Percentiles rank a stretch among this genome's conserved stretches.
phyloP scores from a whole-genome alignment of 2,888 invertebrate species.

The Nomada hirtipes region DNA sequence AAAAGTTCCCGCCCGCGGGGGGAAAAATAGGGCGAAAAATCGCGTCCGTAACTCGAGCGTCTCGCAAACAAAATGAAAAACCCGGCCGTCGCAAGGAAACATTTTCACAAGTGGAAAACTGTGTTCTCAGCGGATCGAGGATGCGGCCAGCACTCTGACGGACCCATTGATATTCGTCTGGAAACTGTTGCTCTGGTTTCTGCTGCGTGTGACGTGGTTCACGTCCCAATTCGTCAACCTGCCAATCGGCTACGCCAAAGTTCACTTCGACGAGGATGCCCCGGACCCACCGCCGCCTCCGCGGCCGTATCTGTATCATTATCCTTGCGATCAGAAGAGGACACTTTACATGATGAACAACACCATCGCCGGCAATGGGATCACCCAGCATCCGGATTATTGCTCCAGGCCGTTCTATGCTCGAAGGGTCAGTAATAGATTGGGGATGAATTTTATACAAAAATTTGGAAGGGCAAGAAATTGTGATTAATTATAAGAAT shows the following conservation, averaged over 20 bases:
- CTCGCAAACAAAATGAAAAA: conserved; percentile 34
- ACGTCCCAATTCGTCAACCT: conserved; percentile 78
- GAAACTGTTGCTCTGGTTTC: conserved; percentile 82
- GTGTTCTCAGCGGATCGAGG: conserved; percentile 70
- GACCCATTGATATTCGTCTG: conserved; percentile 81
- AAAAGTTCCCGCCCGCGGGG: conserved; percentile 2
- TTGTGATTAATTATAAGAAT: neutral
- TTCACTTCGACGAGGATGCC: conserved; percentile 78
- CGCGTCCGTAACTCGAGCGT: neutral
- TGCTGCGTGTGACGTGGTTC: conserved; percentile 81
- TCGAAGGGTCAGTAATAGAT: conserved; percentile 85
- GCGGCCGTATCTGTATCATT: conserved; percentile 77
- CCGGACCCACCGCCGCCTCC: conserved; percentile 80
- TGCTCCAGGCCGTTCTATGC: conserved; percentile 88
- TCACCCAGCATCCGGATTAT: conserved; percentile 82
- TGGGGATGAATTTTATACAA: no score
- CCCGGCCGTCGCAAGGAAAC: conserved; percentile 27
- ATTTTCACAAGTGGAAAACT: conserved; percentile 33
- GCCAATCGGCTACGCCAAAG: conserved; percentile 75
- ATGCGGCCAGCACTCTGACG: conserved; percentile 69
- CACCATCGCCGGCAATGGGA: conserved; percentile 82
- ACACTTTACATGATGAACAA: conserved; percentile 90
- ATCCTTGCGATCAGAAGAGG: conserved; percentile 91
- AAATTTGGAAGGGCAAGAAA: no score
- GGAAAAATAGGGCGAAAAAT: neutral